phyloP scores from a whole-genome alignment of 2,113 vertebrate species.

The Addax nasomaculatus region DNA sequence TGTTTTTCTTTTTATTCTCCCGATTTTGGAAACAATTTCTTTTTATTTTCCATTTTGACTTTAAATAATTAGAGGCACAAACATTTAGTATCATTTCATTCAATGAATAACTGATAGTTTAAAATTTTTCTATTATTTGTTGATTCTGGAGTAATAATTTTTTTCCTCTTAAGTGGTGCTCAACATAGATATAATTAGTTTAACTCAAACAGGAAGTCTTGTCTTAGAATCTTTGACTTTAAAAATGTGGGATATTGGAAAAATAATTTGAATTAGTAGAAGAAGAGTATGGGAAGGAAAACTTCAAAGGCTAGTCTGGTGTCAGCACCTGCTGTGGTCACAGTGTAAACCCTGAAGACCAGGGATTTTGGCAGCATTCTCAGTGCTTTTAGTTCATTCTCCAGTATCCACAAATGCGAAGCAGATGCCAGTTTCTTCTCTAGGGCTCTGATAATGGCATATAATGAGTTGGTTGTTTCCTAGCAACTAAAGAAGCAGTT shows the following conservation, averaged over 20 bases:
- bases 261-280: constrained; percentile 35
- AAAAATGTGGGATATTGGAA: background rate
- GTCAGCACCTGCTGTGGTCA: constrained; percentile 61
- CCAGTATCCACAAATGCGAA: constrained; percentile 70
- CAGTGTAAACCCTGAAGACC: background rate
- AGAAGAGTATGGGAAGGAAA: constrained; percentile 10
- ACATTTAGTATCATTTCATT: background rate
- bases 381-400: constrained; percentile 42
- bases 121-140: background rate
- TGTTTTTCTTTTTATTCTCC: background rate
- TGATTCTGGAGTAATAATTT: background rate
- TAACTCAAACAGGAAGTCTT: constrained; percentile 24
- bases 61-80: constrained; percentile 31
- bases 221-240: constrained; percentile 48
- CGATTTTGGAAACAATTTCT: background rate
- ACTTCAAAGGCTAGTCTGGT: constrained; percentile 37
- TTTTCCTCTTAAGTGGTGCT: background rate
- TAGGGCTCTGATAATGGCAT: constrained; percentile 62
- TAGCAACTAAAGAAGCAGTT: constrained; percentile 77
- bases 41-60: constrained; percentile 43
- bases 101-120: constrained; percentile 5
- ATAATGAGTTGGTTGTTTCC: constrained; percentile 76
- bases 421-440: constrained; percentile 71
- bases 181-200: background rate
- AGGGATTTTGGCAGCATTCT: constrained; percentile 62